Percentiles rank a stretch among this genome's conserved stretches.
phyloP scores from a whole-genome alignment of 1,140 invertebrate species.

The Wiebesia pumilae region DNA sequence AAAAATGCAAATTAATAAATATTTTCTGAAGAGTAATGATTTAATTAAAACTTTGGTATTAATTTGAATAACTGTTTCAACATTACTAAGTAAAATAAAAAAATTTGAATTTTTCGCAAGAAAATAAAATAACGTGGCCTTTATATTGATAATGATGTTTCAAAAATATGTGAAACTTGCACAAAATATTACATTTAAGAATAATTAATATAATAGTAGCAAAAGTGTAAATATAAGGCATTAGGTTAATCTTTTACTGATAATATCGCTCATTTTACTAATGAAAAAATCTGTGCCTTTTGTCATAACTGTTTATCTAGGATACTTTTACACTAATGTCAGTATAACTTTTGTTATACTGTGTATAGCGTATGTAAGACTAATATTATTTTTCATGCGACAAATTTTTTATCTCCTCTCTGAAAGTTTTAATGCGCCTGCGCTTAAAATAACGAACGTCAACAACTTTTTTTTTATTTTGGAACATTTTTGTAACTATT shows the following conservation, averaged over 20 bases:
- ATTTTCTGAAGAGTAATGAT: too few species aligned
- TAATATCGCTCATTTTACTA: background rate
- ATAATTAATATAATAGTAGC: conserved; percentile 2
- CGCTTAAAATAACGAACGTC: background rate
- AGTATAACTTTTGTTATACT: background rate
- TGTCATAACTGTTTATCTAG: background rate
- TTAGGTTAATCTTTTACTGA: background rate
- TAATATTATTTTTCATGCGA: background rate
- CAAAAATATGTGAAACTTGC: background rate
- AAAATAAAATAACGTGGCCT: background rate
- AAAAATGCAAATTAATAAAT: too few species aligned
- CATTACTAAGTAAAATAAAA: background rate
- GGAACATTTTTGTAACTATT: background rate
- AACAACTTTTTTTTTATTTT: background rate
- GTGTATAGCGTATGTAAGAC: background rate
- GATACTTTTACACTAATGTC: background rate
- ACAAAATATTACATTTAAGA: background rate
- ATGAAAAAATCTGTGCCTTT: background rate
- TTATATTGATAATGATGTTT: background rate
- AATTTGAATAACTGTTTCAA: background rate
- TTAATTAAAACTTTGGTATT: too few species aligned
- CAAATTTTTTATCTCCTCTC: background rate
- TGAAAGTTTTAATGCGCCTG: background rate
- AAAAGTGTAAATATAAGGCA: conserved; percentile 1
- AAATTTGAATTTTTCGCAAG: background rate